Evolutionary conservation across 2,113 vertebrate species (phyloP).

Genomic region (Rhizomys pruinosus): DNA sequence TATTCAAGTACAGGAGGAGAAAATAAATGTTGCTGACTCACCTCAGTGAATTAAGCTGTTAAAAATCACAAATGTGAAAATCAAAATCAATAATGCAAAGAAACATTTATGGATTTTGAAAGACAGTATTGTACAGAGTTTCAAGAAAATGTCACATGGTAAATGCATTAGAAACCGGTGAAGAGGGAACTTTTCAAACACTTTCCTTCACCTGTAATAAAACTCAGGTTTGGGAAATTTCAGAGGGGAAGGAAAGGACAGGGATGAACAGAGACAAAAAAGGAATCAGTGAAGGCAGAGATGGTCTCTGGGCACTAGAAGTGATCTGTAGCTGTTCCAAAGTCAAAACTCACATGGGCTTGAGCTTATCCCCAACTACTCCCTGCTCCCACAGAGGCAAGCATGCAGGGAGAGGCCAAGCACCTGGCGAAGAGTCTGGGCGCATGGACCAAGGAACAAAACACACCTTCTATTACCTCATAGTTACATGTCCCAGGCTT

Average conservation of each 20-base stretch:
- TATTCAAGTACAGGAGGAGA: not conserved
- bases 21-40: not conserved
- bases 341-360: not conserved
- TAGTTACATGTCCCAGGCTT: not conserved
- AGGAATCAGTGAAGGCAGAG: not conserved
- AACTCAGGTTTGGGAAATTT: not conserved
- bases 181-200: not conserved
- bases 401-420: not conserved
- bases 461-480: not conserved
- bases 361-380: not conserved
- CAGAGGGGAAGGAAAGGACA: not conserved
- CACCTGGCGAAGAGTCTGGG: not conserved
- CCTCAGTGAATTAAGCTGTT: not conserved
- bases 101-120: not conserved
- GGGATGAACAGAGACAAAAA: not conserved
- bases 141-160: not conserved
- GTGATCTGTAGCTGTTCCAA: not conserved
- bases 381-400: not conserved
- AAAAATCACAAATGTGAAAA: constrained; percentile 47
- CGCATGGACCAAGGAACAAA: not conserved
- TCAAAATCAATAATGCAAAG: not conserved
- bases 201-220: not conserved
- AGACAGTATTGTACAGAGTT: not conserved
- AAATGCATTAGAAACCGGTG: not conserved
- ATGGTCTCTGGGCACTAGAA: not conserved